Evolutionary conservation across 2,113 vertebrate species (phyloP).

Genomic region (Festucalex cinctus): DNA sequence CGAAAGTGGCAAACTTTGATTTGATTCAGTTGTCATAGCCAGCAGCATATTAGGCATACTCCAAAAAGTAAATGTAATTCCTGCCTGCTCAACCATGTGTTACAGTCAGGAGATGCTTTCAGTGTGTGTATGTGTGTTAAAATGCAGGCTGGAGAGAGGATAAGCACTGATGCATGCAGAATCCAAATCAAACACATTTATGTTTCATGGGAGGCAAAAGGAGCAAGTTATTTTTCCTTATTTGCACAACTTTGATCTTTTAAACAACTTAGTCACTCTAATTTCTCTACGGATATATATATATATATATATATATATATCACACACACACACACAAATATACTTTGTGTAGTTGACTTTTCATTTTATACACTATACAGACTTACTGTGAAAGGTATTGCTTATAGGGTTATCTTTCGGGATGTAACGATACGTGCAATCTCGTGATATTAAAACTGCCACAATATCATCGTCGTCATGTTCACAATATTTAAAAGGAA

Average conservation of each 20-base stretch:
- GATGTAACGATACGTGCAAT: too few relatives aligned
- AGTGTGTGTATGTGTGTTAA: conserved; percentile 7
- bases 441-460: too few relatives aligned
- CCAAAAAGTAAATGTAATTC: conserved; percentile 42
- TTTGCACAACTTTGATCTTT: not conserved
- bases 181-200: conserved; percentile 12
- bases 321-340: not conserved
- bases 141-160: conserved; percentile 6
- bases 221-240: not conserved
- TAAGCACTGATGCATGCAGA: conserved; percentile 16
- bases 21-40: conserved; percentile 41
- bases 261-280: not conserved
- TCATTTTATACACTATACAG: too few relatives aligned
- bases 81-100: conserved; percentile 42
- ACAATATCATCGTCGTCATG: too few relatives aligned
- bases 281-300: not conserved
- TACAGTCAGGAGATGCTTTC: conserved; percentile 15
- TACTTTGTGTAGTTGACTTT: too few relatives aligned
- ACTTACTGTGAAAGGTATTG: too few relatives aligned
- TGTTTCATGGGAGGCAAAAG: not conserved
- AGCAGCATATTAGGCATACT: conserved; percentile 23
- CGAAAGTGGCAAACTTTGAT: conserved; percentile 21
- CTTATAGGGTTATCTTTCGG: too few relatives aligned
- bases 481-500: too few relatives aligned
- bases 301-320: too few relatives aligned